A percentile compares a stretch with the other conserved stretches of the same genome.
Conservation (phyloP, 2,888 invertebrate species). For the Poecilobothrus nobilitatus region DNA sequence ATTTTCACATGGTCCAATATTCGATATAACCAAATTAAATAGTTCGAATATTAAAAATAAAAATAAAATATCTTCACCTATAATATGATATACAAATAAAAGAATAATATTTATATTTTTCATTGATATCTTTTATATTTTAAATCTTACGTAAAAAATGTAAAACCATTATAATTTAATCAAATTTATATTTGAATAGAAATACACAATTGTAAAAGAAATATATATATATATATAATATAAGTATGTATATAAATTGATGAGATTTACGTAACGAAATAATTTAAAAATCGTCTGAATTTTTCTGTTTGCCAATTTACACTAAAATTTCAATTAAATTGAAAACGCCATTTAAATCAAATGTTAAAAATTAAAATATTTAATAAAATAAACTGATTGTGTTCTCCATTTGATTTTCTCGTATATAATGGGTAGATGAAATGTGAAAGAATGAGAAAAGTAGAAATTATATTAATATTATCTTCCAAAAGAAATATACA, state of each 20-base stretch:
- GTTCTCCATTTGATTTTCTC: too few relatives aligned
- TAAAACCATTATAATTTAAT: background rate
- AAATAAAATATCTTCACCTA: background rate
- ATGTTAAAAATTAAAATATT: background rate
- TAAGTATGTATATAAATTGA: too few relatives aligned
- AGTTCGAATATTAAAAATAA: background rate
- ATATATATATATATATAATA: too few relatives aligned
- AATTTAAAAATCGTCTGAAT: background rate
- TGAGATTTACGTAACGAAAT: too few relatives aligned
- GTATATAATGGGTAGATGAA: too few relatives aligned
- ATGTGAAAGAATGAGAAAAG: too few relatives aligned
- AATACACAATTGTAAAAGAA: too few relatives aligned
- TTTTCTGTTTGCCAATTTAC: background rate
- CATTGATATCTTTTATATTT: background rate
- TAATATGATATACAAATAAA: background rate
- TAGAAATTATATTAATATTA: too few relatives aligned
- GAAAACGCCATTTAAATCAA: background rate
- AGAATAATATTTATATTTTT: background rate
- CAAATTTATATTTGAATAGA: too few relatives aligned
- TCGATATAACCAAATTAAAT: background rate
- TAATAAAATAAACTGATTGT: too few relatives aligned
- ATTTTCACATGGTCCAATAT: conserved; percentile 26
- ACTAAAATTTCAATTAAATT: background rate
- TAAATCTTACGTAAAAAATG: background rate
- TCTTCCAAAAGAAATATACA: too few relatives aligned